These are phyloP conservation scores for Phylloscopus collybita DNA, from an alignment of 2,797 vertebrate genomes.

Conservation along the genomic window DNA sequence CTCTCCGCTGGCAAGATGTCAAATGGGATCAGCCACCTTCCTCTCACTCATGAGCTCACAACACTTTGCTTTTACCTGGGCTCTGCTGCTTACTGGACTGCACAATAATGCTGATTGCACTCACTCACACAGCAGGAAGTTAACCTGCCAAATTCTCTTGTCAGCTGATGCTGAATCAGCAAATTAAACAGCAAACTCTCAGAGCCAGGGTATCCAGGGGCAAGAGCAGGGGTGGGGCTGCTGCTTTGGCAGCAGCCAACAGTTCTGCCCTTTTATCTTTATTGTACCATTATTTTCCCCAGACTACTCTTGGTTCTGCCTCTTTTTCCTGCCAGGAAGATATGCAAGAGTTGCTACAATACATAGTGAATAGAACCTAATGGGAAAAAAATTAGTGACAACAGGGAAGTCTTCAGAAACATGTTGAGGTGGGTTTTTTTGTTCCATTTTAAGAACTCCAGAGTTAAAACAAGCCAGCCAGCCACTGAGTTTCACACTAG, in stretches of 20 bases:
- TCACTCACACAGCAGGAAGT: background rate
- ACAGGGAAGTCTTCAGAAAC: background rate
- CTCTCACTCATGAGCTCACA: fast-evolving
- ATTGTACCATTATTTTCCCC: background rate
- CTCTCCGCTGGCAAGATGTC: background rate
- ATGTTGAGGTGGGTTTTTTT: fast-evolving
- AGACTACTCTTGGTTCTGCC: background rate
- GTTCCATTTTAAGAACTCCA: background rate
- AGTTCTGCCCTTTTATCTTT: background rate
- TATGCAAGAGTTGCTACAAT: background rate
- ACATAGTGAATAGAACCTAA: background rate
- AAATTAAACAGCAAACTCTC: background rate
- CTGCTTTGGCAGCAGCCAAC: background rate
- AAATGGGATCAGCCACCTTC: background rate
- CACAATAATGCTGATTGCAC: background rate
- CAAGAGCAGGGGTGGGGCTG: background rate
- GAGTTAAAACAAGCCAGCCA: background rate
- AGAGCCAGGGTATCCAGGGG: background rate
- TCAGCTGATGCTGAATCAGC: background rate
- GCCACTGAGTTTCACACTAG: background rate
- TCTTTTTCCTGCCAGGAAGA: background rate
- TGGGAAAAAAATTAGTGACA: fast-evolving
- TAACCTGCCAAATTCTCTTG: background rate
- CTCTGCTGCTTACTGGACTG: background rate
- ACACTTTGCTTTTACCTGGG: background rate